Conservation (phyloP, 2,797 vertebrate species). For the Vespertilio murinus region DNA sequence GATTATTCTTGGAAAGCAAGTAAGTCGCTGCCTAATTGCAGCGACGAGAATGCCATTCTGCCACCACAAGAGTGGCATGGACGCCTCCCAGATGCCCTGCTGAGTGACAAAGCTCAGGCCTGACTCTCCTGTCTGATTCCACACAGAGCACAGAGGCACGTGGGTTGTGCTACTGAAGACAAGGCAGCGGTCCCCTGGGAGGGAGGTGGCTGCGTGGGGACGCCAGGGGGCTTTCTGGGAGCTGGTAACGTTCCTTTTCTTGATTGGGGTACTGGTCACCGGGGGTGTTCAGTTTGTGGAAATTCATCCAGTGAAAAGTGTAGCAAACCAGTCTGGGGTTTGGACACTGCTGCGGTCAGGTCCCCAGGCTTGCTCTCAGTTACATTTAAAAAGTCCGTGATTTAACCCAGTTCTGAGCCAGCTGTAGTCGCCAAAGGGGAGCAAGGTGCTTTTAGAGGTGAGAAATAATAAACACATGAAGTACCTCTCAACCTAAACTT, state of each 20-base stretch:
- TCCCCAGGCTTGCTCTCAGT: background rate
- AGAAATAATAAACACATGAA: background rate
- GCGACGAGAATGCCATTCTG: background rate
- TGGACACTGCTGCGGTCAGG: background rate
- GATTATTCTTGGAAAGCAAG: background rate
- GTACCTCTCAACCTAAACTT: background rate
- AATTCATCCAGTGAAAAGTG: background rate
- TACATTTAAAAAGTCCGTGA: background rate
- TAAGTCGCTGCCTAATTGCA: background rate
- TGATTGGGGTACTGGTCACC: background rate
- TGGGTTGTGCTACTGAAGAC: background rate
- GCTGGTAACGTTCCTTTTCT: background rate
- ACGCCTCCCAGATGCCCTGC: too few relatives aligned
- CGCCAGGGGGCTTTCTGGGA: background rate
- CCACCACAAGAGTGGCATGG: background rate
- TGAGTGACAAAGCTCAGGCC: background rate
- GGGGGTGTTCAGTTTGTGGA: background rate
- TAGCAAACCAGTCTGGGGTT: background rate
- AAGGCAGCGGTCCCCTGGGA: background rate
- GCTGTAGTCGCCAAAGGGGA: background rate
- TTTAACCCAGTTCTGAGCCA: background rate
- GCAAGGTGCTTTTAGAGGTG: background rate
- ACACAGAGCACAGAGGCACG: background rate
- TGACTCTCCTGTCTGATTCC: background rate
- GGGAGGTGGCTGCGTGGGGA: background rate